phyloP scores from a whole-genome alignment of 2,797 vertebrate species.

The Urocyon cinereoargenteus region DNA sequence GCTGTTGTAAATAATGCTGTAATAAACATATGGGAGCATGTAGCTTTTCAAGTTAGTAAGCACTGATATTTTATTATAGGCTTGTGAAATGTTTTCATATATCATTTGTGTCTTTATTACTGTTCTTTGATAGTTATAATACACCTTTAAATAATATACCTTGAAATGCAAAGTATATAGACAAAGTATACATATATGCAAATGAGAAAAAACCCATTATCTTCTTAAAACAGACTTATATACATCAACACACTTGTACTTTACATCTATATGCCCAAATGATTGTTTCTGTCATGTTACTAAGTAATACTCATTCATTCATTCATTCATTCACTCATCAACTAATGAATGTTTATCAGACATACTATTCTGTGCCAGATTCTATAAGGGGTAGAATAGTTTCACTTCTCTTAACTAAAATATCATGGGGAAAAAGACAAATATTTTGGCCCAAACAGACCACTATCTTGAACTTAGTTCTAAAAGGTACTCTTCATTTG shows the following conservation, averaged over 20 bases:
- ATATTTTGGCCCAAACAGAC: background rate
- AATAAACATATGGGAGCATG: background rate
- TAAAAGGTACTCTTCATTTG: background rate
- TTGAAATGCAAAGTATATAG: background rate
- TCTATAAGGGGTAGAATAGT: background rate
- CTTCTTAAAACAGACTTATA: background rate
- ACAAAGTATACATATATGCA: background rate
- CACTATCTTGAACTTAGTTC: background rate
- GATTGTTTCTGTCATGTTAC: background rate
- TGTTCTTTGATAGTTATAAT: background rate
- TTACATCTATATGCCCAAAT: background rate
- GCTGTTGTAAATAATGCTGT: background rate
- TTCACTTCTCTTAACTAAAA: background rate
- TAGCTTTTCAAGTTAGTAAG: background rate
- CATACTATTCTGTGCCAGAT: rapidly evolving
- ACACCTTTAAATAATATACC: background rate
- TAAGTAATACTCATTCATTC: background rate
- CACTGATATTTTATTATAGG: background rate
- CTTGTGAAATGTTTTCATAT: background rate
- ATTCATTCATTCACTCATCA: background rate
- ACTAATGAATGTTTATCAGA: background rate
- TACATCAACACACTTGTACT: background rate
- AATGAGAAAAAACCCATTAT: background rate
- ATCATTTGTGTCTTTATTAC: background rate
- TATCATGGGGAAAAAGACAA: background rate